Evolutionary conservation across 2,888 invertebrate species (phyloP), one percentile per base, ranked within the genome.

Genomic region (Nomada hirtipes): DNA sequence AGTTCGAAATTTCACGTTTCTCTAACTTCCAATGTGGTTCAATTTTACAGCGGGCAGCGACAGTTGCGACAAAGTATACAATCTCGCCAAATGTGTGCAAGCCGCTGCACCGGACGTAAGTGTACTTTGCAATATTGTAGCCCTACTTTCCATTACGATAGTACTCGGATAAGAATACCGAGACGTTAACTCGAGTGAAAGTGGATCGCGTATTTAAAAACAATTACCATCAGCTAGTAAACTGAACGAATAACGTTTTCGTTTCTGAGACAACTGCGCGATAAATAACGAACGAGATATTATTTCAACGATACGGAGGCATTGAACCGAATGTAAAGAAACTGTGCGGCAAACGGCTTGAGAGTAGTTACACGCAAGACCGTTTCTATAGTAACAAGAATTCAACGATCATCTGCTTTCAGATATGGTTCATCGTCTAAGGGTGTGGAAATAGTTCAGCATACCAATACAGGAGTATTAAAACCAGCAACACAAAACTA

Each of bases 341-440:
- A 57, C 3, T 18, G 23, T 42, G 10, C 23, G 20, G 10, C 23
- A 55, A 68, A 29, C 1, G 11, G 42, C 44, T 10, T 55, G 57
- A 36, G 29, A 18, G 29, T n/a, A 44, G 44, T 42, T 61, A 4
- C 9, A 15, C 67, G 53, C 57, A 18, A 29, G 15, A 26, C 57
- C 4, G 7, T 64, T 59, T 29, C 59, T 3, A 59, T 18, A 7
- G 13, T 26, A 2, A n/a, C 47, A 47, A 3, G 20, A 26, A 61
- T 42, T 55, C 11, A 36, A 26, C 7, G 7, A 20, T 9, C 26
- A 52, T 69, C 60, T 81, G 4, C 4, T 86, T 87, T 42, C 83
- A 93, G 93, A 59, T 93, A 74, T 92, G 92, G 92, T 92, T 93
- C 88, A 89, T 92, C 89, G 63, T 92, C 63, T 93, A 90, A 92